Conservation (phyloP, 2,113 vertebrate species). For the Craseonycteris thonglongyai region DNA sequence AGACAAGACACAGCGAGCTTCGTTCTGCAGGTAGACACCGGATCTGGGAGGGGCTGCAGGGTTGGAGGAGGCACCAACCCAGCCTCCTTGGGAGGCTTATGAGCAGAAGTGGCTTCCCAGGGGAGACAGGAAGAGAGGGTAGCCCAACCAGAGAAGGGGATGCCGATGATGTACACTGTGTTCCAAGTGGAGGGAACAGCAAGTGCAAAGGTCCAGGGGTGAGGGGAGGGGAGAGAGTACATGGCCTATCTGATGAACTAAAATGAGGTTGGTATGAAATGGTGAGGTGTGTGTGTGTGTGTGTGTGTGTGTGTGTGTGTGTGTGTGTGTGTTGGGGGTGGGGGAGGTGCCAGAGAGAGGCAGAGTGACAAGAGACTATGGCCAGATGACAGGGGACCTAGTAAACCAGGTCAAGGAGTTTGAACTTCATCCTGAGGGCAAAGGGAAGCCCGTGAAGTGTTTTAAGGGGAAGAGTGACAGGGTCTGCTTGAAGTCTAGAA, state of each 20-base stretch:
- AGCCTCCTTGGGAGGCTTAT: neutral
- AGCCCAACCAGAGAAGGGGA: neutral
- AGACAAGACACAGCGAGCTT: neutral
- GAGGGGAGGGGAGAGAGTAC: neutral
- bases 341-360: neutral
- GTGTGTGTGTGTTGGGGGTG: too few relatives aligned
- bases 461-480: conserved; percentile 38
- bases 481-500: neutral
- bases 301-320: too few relatives aligned
- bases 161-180: neutral
- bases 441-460: conserved; percentile 14
- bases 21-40: neutral
- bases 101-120: neutral
- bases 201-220: neutral
- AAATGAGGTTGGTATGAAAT: neutral
- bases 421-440: conserved; percentile 60
- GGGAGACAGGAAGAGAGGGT: neutral
- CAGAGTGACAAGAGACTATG: neutral
- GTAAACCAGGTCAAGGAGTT: conserved; percentile 13
- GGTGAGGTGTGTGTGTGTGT: too few relatives aligned
- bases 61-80: neutral
- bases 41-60: neutral
- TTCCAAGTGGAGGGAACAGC: neutral
- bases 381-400: neutral
- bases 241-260: neutral